Evolutionary conservation across 2,888 invertebrate genomes (phyloP), one percentile per base, ranked within the genome.

Genomic region (Drosophila neoperkinsi): DNA sequence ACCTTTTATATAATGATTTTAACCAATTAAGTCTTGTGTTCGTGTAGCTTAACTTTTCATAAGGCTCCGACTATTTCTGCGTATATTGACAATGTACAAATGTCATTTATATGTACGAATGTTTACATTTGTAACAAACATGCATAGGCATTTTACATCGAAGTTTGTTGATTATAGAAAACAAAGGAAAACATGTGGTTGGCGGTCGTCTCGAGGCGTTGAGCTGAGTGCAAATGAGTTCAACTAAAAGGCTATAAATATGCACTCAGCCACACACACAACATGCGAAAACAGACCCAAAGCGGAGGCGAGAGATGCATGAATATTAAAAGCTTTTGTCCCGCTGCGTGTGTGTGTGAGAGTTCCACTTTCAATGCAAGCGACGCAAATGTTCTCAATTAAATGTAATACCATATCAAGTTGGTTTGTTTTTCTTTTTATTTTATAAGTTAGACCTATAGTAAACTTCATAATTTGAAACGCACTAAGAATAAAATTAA

Each of bases 161-260:
- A 49, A 80, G 60, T 63, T 65, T 49, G 43, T 21, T 31, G 68
- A 78, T 77, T 41, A 63, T 25, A 53, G 46, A 66, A 67, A 74
- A 84, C 79, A 87, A 89, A 72, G 82, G 57, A 69, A 82, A 71
- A 68, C 43, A 71, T 61, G 50, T 72, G 56, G 38, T 57, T 70
- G 67, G 1, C 36, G 56, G 64, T 46, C 68, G 74, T 69, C 64
- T 58, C 59, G 31, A 66, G 70, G 49, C 71, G 64, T 51, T 52
- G 30, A 59, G 67, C 52, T 68, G 74, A 78, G 90, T 85, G 90
- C 85, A 85, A 88, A 88, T 85, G 90, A 85, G 90, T 90, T 85
- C 85, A 85, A 73, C 85, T 72, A 79, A 90, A 82, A 72, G 75
- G 82, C 90, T 90, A 85, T 74, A 82, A 90, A 90, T 85, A 85